Conservation (phyloP, 2,888 invertebrate genomes). For the Copidosoma aretas region DNA sequence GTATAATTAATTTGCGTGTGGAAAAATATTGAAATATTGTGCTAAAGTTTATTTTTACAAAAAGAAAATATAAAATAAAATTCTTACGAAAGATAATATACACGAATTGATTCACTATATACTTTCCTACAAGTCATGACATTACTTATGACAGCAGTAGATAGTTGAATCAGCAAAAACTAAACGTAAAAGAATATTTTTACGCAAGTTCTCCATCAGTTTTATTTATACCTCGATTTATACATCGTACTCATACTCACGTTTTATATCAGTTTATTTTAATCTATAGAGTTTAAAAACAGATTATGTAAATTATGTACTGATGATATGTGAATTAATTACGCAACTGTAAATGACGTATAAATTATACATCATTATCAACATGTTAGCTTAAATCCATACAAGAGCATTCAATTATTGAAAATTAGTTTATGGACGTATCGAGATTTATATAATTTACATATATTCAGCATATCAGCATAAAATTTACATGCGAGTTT, state of each 20-base stretch:
- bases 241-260: not conserved
- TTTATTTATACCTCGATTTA: too few species aligned
- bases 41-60: too few species aligned
- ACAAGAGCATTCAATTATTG: not conserved
- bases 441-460: constrained; percentile 20
- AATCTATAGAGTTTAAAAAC: constrained; percentile 4
- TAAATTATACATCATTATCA: constrained; percentile 5
- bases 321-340: constrained; percentile 13
- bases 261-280: not conserved
- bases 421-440: constrained; percentile 12
- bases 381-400: not conserved
- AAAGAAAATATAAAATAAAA: too few species aligned
- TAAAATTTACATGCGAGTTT: constrained; percentile 22
- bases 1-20: too few species aligned
- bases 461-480: constrained; percentile 16
- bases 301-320: constrained; percentile 13
- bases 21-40: too few species aligned
- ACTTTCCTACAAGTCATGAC: too few species aligned
- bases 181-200: constrained; percentile 29
- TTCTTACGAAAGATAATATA: too few species aligned
- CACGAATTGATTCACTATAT: too few species aligned
- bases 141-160: constrained; percentile 2
- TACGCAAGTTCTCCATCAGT: constrained; percentile 15
- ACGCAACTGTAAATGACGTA: constrained; percentile 4
- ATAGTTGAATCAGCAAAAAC: constrained; percentile 14